Evolutionary conservation across 2,797 vertebrate genomes (phyloP).

Genomic region (Oceanodroma leucorhoa): DNA sequence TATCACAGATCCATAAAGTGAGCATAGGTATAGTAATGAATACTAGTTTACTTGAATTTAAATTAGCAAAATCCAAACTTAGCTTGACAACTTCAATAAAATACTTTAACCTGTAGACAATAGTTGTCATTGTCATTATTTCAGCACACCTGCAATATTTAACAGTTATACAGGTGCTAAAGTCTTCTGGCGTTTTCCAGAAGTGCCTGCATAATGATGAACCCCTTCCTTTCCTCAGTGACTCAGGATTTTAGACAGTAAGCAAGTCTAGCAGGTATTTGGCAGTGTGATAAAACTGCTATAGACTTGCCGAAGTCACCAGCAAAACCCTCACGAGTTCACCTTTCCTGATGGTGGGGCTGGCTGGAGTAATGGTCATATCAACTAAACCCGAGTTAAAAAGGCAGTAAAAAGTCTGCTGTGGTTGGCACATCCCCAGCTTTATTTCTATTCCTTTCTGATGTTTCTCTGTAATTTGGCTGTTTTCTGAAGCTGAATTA

Average conservation of each 20-base stretch:
- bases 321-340: background rate
- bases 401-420: background rate
- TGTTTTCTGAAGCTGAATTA: background rate
- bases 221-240: background rate
- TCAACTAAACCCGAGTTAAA: background rate
- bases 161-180: background rate
- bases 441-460: background rate
- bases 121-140: background rate
- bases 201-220: background rate
- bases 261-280: background rate
- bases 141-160: background rate
- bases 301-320: background rate
- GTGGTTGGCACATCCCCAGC: no score
- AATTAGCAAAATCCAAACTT: background rate
- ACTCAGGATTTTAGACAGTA: background rate
- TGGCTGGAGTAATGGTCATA: accelerated
- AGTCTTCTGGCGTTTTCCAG: background rate
- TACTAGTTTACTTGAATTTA: background rate
- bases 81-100: background rate
- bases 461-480: background rate
- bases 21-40: background rate
- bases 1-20: background rate
- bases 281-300: background rate
- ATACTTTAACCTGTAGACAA: background rate
- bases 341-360: background rate